Evolutionary conservation across 2,888 invertebrate species (phyloP).

Genomic region (Apamea monoglypha): DNA sequence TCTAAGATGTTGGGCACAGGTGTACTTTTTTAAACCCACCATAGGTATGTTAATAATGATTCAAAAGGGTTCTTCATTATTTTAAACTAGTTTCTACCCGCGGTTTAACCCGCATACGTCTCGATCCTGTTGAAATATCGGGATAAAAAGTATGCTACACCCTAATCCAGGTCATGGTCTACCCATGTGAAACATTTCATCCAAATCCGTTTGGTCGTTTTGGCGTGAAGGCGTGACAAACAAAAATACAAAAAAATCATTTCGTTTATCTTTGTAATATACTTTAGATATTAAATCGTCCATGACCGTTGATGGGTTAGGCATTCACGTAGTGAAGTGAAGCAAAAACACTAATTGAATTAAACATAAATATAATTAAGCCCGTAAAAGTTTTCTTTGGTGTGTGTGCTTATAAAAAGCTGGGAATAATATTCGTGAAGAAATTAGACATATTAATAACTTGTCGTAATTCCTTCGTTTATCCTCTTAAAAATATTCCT

Average conservation of each 20-base stretch:
- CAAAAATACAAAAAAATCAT: too few relatives aligned
- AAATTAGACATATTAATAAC: too few relatives aligned
- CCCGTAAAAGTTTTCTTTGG: background rate
- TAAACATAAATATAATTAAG: slow-evolving; percentile 1
- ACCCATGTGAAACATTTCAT: too few relatives aligned
- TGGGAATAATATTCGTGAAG: background rate
- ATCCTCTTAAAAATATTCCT: too few relatives aligned
- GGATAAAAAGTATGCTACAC: too few relatives aligned
- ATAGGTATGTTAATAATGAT: slow-evolving; percentile 14
- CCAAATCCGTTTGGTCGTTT: too few relatives aligned
- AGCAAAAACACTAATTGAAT: slow-evolving; percentile 25
- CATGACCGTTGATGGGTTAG: slow-evolving; percentile 34
- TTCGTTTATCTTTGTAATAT: too few relatives aligned
- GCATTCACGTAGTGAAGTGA: background rate
- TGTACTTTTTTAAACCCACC: slow-evolving; percentile 12
- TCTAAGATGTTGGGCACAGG: slow-evolving; percentile 7
- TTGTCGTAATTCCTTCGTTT: too few relatives aligned
- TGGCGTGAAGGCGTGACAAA: too few relatives aligned
- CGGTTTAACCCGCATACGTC: too few relatives aligned
- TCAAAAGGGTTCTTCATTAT: background rate
- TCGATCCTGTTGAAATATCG: too few relatives aligned
- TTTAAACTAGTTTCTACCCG: slow-evolving; percentile 5
- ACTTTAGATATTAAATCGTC: slow-evolving; percentile 4
- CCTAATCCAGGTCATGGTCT: too few relatives aligned
- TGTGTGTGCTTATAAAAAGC: background rate